These are phyloP conservation scores for Aleiodes alternator DNA, from an alignment of 2,888 invertebrate species.

Conservation along the genomic window DNA sequence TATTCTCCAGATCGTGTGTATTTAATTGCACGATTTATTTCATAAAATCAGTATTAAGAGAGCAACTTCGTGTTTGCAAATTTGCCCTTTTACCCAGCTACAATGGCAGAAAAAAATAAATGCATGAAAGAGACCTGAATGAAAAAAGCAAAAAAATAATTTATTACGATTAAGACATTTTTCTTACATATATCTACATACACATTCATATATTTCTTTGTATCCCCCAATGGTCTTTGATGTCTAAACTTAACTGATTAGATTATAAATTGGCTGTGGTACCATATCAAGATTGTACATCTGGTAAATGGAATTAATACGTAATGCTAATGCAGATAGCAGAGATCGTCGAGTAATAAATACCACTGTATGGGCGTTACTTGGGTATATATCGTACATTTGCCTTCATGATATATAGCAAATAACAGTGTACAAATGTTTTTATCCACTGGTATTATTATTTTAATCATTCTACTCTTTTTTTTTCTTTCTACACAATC, in stretches of 20 bases:
- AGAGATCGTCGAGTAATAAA: slow-evolving; percentile 59
- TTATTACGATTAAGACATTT: slow-evolving; percentile 39
- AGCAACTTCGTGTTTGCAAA: slow-evolving; percentile 11
- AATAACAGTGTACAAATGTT: slow-evolving; percentile 47
- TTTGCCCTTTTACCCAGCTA: slow-evolving; percentile 22
- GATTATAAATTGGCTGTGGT: slow-evolving; percentile 41
- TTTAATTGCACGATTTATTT: slow-evolving; percentile 23
- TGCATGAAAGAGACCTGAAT: neutral
- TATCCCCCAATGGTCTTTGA: slow-evolving; percentile 30
- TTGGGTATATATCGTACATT: slow-evolving; percentile 49
- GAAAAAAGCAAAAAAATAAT: neutral
- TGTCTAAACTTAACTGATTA: slow-evolving; percentile 48
- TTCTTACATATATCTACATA: neutral
- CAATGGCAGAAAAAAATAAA: slow-evolving; percentile 2
- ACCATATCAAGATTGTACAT: slow-evolving; percentile 46
- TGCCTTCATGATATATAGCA: slow-evolving; percentile 56
- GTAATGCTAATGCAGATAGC: slow-evolving; percentile 53
- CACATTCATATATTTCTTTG: slow-evolving; percentile 1
- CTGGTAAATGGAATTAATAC: slow-evolving; percentile 57
- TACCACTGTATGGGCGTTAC: slow-evolving; percentile 57
- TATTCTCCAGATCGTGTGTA: too few species aligned
- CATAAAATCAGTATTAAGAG: slow-evolving; percentile 2
- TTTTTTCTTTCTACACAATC: neutral
- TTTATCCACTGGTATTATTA: slow-evolving; percentile 9
- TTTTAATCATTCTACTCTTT: neutral